Evolutionary conservation across 2,888 invertebrate species (phyloP), one percentile per base, ranked within the genome.

Genomic region (Erynnis tages): DNA sequence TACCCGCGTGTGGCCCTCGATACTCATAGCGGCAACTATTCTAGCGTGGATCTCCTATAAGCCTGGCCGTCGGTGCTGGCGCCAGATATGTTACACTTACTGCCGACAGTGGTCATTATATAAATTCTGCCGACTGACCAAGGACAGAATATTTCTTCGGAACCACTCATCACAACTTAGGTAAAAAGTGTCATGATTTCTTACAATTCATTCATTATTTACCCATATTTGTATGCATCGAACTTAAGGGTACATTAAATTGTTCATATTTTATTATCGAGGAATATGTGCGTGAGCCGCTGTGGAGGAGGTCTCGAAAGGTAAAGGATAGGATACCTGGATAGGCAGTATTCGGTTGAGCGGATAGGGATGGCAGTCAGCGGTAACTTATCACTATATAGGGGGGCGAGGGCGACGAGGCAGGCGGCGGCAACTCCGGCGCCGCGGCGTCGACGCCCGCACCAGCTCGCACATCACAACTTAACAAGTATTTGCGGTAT

Each of bases 401-500:
- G 85, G 81, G 81, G 69, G 81, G 84, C 79, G 79, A 80, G 84
- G 79, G 79, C 76, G 80, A 61, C 79, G 76, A 82, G 76, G 85
- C 82, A 64, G 74, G 79, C 83, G 82, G 76, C 77, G 77, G 76
- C 86, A 81, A 81, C 82, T 79, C 58, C 82, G 27, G 60, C 79
- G 75, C 69, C 84, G 80, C 81, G 77, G 82, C 87, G 70, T 82
- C 84, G 74, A 62, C 82, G 75, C 76, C 79, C 82, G 78, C 79
- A 78, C 85, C 82, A 55, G 65, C 70, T 86, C 85, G 85, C 89
- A 87, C 83, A 89, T 90, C 90, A 90, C 89, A 92, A 92, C 91
- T 92, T 92, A 92, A 92, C 91, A 91, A 90, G 84, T 91, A 92
- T 91, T 91, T 87, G 91, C 90, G 89, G 91, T 92, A 92, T 92